Conservation (phyloP, 2,113 vertebrate genomes). For the Scalopus aquaticus region DNA sequence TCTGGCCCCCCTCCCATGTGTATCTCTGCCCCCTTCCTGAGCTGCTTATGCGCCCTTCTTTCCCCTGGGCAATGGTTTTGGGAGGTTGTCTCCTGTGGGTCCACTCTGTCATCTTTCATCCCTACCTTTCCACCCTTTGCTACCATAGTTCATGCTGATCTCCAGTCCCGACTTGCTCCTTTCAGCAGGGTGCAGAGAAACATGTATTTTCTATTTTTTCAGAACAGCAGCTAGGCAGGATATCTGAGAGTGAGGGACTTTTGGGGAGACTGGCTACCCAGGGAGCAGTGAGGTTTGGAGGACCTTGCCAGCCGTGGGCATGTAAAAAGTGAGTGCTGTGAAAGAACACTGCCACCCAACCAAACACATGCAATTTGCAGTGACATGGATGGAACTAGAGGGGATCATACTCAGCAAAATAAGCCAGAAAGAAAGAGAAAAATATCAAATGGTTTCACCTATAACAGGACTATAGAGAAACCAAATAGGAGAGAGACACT, state of each 20-base stretch:
- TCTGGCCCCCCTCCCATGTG: background rate
- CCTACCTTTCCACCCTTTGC: background rate
- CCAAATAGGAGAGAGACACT: no score
- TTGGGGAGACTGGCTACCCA: background rate
- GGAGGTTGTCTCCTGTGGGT: background rate
- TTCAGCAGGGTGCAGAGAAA: background rate
- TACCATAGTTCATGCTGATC: background rate
- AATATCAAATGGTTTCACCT: no score
- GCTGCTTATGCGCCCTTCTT: background rate
- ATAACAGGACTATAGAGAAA: no score
- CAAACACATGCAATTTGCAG: no score
- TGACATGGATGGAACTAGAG: no score
- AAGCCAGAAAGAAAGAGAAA: no score
- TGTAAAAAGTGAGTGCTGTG: background rate
- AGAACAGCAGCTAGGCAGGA: background rate
- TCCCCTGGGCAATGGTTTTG: fast-evolving
- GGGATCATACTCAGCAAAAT: no score
- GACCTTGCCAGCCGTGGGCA: no score
- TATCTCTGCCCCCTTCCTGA: no score
- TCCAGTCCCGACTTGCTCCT: background rate
- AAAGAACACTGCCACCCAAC: background rate
- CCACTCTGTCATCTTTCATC: fast-evolving
- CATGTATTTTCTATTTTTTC: background rate
- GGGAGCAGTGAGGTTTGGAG: background rate
- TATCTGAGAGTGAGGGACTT: background rate